Evolutionary conservation across 2,888 invertebrate genomes (phyloP).

Genomic region (Acanthopleura granulata): DNA sequence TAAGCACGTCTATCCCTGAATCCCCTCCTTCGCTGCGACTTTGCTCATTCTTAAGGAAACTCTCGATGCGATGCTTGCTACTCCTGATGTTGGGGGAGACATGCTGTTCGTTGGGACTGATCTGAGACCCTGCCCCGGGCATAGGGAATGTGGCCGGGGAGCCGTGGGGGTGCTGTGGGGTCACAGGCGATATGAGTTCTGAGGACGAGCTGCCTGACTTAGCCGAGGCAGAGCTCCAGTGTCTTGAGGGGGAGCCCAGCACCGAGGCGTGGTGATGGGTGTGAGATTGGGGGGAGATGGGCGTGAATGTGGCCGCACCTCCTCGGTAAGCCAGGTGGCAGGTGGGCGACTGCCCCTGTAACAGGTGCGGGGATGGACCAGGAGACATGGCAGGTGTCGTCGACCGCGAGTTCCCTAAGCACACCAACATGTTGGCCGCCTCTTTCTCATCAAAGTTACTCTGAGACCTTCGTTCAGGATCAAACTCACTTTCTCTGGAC

Average conservation of each 20-base stretch:
- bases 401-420: conserved; percentile 91
- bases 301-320: conserved; percentile 85
- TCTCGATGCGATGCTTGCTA: conserved; percentile 30
- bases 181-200: conserved; percentile 62
- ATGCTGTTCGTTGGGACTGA: conserved; percentile 18
- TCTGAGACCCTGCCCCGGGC: conserved; percentile 24
- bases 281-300: conserved; percentile 75
- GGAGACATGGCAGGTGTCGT: conserved; percentile 86
- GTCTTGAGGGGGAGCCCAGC: conserved; percentile 55
- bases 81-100: conserved; percentile 27
- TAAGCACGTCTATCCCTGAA: conserved; percentile 57
- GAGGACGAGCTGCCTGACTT: conserved; percentile 62
- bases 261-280: conserved; percentile 51
- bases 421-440: conserved; percentile 96
- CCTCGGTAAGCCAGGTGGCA: conserved; percentile 76
- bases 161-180: conserved; percentile 45
- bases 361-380: conserved; percentile 52
- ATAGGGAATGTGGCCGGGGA: conserved; percentile 25
- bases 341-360: conserved; percentile 49
- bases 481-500: conserved; percentile 80
- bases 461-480: conserved; percentile 69
- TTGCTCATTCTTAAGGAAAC: conserved; percentile 50
- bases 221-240: conserved; percentile 55
- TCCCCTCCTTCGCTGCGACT: conserved; percentile 49
- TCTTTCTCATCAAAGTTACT: conserved; percentile 93